Evolutionary conservation across 64 coral and sea anemone species (phyloP), one percentile per base, ranked within the genome.

Genomic region (Porites australiensis): DNA sequence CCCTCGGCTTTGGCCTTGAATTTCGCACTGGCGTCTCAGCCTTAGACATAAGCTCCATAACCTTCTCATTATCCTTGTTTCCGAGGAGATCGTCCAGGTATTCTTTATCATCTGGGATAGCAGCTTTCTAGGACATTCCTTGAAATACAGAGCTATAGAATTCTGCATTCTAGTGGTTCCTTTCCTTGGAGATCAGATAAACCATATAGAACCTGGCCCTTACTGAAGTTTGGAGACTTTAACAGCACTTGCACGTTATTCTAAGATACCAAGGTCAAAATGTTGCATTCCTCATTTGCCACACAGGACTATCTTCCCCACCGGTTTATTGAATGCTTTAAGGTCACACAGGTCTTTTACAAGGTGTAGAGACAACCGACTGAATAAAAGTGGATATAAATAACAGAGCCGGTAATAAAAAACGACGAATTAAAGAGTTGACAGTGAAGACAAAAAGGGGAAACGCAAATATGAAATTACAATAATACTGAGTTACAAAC

Each of bases 21-120:
- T 57, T 79, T 58, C 52, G 52, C 87, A 70, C 45, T 13, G 88
- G 60, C 87, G 76, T 89, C 14, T 89, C 70, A 47, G 60, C 87
- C 59, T 79, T 80, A 47, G 88, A 65, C 75, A 90, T 57, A 48
- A 79, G 48, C n/a, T 76, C 87, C 58, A 88, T 55, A 79, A 88
- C 71, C 27, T 88, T 77, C 37, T 75, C 87, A 45, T 88, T 10
- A 74, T 87, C 50, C 67, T 74, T 87, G 67, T 87, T 57, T 37
- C 85, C 85, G 55, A 87, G 66, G 49, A 88, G 62, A 9, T 60
- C 86, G 12, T 88, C 86, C 70, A 75, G 52, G 58, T 88, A 88
- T 74, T 75, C 18, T 58, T 76, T 76, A 37, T 50, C 70, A 76
- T 88, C 72, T 23, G 50, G 60, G 50, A 70, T 59, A 44, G 70